Evolutionary conservation across 2,888 invertebrate genomes (phyloP).

Genomic region (Xanthorhoe designata): DNA sequence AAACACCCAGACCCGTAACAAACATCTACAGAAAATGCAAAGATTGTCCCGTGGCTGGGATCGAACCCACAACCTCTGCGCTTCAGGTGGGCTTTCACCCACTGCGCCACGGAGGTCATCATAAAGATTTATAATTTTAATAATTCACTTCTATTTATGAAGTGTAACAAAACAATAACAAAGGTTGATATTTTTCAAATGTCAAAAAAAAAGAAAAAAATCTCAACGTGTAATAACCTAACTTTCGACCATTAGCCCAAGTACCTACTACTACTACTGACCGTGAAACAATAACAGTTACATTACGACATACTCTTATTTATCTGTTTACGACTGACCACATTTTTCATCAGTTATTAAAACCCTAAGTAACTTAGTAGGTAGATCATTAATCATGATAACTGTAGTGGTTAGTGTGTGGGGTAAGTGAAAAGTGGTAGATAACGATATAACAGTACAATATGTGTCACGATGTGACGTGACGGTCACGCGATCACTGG

Average conservation of each 20-base stretch:
- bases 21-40: too few species aligned
- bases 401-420: slow-evolving; percentile 47
- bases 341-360: slow-evolving; percentile 24
- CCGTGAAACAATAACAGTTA: slow-evolving; percentile 34
- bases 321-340: slow-evolving; percentile 16
- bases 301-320: not conserved
- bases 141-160: too few species aligned
- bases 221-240: not conserved
- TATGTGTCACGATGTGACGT: slow-evolving; percentile 53
- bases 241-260: not conserved
- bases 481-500: slow-evolving; percentile 62
- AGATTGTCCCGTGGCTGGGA: too few species aligned
- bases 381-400: slow-evolving; percentile 68
- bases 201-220: not conserved
- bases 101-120: too few species aligned
- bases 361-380: slow-evolving; percentile 15
- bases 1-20: too few species aligned
- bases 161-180: too few species aligned
- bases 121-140: too few species aligned
- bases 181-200: too few species aligned
- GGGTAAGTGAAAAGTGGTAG: slow-evolving; percentile 65
- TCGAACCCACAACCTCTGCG: too few species aligned
- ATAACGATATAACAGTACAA: slow-evolving; percentile 69
- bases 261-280: not conserved
- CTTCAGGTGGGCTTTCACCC: too few species aligned